Evolutionary conservation across 2,888 invertebrate genomes (phyloP), one percentile per base, ranked within the genome.

Genomic region (Andrena camellia): DNA sequence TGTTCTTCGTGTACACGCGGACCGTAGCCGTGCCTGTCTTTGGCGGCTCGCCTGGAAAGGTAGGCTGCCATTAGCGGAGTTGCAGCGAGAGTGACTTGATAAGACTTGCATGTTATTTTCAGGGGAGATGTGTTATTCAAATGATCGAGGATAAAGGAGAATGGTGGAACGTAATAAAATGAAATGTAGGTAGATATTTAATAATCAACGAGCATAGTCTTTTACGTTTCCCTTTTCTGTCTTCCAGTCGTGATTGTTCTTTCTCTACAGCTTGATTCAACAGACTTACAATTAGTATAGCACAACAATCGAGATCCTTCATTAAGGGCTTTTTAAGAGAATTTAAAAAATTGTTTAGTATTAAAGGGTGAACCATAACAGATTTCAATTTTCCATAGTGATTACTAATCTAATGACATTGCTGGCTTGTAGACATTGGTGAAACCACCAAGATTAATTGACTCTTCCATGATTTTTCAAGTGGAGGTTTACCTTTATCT

Each of bases 1-100:
- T 99, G 92, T 99, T 99, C 92, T 98, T 98, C n/a, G 99, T 99
- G 93, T 99, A 99, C 77, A 99, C 97, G 78, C 99, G 96, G 20
- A 99, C 99, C 0, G 98, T 99, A 0, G 99, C 99, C 0, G 97
- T 97, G 66, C 99, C 99, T 0, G 97, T 98, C 93, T 98, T 97
- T 0, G 98, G 96, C 0, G 99, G 98, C 93, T 98, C 98, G 5
- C 99, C 95, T 95, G 88, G 2, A 83, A 80, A 48, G 4, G 4
- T 7, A 5, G 17, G 54, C 35, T 17, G 10, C n/a, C 7, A 7
- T 60, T 17, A 60, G 26, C 13, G 5, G 13, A 10, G 17, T 13
- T n/a, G 5, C 10, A 2, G n/a, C 29, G n/a, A 52, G 1, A 13
- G 42, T 13, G 17, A 13, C 42, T 17, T 42, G 17, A 5, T 4